Evolutionary conservation across 2,888 invertebrate species (phyloP), one percentile per base, ranked within the genome.

Genomic region (Eulithis prunata): DNA sequence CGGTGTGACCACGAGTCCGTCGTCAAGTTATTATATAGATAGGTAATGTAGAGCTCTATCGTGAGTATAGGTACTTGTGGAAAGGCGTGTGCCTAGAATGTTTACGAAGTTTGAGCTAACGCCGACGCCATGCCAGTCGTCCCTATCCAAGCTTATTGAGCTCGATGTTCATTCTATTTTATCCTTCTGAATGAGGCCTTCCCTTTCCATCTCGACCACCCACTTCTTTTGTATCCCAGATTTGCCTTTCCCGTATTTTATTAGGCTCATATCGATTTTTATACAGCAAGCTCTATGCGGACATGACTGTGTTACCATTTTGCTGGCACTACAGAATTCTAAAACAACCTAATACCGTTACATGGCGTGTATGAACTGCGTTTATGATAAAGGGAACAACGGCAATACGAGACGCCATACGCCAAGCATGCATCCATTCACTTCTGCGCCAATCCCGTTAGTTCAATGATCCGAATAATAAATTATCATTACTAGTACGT

Each of bases 381-480:
- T 68, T 77, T 69, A 76, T 76, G 72, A 77, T 75, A 69, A 55
- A 54, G 59, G 52, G 59, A 68, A 60, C 53, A 67, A 55, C 66
- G 49, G 62, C 67, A 68, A 66, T 77, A 78, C 78, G 75, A 78
- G 70, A 81, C 78, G 41, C 32, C 32, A 32, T 32, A 32, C 32
- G 71, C 74, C 78, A 75, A 73, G 73, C 82, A 79, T 82, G 80
- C 82, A 82, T 77, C 78, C 80, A 78, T 77, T 82, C 78, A 80
- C 78, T 83, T 63, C 56, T 69, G 61, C 51, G 57, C 55, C 57
- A 81, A 79, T 82, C 83, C 87, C 85, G 86, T 87, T 88, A 88
- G 89, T 89, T 89, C 89, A 87, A 85, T 83, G 88, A 86, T 86
- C 88, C 76, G 87, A 82, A 87, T 86, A 82, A 78, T 78, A 78